Evolutionary conservation across 2,888 invertebrate species (phyloP), one percentile per base, ranked within the genome.

Genomic region (Lycia hirtaria): DNA sequence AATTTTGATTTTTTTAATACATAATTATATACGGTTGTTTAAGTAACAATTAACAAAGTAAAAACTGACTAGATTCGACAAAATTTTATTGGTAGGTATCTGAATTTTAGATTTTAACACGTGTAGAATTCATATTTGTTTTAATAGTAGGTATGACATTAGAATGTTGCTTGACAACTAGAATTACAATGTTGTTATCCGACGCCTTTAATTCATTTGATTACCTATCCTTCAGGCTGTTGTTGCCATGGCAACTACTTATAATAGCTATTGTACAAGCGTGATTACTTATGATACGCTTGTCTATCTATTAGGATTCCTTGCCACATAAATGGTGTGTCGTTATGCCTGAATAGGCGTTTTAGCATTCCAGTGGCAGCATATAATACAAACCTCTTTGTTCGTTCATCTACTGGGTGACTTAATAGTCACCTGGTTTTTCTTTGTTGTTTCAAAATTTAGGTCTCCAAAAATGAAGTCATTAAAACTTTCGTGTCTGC

Each of bases 341-440:
- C 52, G 52, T 47, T 22, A 41, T 14, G 43, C 33, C 30, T 4
- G 33, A 45, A 33, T 41, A 40, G 26, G 26, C 41, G 26, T 45
- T 55, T 35, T 56, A 58, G 17, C 19, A 56, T 58, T 53, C 43
- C 43, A 37, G 28, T 41, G 15, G 24, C 19, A n/a, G 22, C 20
- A 22, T 41, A 28, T 4, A 35, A 35, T 28, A 33, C 14, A 26
- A 37, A 24, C 44, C 12, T 44, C 52, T 53, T 58, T 58, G 48
- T 58, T 48, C 43, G 10, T 12, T 35, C 48, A 44, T 43, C 26
- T 32, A 14, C 48, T 30, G 24, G n/a, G n/a, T n/a, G n/a, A n/a
- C n/a, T n/a, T n/a, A n/a, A n/a, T n/a, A n/a, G n/a, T n/a, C n/a
- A n/a, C n/a, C n/a, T 51, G 24, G 7, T 41, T 50, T 51, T 51